These are phyloP conservation scores for Protomyctophum bolini DNA, from an alignment of 2,113 vertebrate species.

Conservation along the genomic window DNA sequence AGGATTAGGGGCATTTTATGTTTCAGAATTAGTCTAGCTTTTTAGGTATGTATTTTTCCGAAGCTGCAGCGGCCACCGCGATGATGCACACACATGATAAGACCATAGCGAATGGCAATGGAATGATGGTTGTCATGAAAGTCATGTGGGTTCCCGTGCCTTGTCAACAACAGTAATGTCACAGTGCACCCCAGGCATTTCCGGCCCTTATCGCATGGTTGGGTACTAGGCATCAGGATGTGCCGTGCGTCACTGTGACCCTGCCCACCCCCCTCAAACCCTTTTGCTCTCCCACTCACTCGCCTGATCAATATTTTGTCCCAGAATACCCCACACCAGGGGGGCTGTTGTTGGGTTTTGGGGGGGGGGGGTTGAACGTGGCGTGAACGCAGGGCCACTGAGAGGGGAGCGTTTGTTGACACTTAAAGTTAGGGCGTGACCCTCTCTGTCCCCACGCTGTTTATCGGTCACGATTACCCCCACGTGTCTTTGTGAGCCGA, in stretches of 20 bases:
- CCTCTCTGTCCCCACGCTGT: not conserved
- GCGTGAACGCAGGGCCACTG: slow-evolving; percentile 18
- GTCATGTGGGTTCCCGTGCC: too few relatives aligned
- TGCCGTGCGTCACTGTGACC: slow-evolving; percentile 54
- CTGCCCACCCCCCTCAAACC: slow-evolving; percentile 13
- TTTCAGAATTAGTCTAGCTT: too few relatives aligned
- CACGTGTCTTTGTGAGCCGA: slow-evolving; percentile 33
- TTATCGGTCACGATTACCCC: slow-evolving; percentile 20
- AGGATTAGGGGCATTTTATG: too few relatives aligned
- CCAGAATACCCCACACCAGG: slow-evolving; percentile 35
- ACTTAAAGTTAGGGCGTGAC: slow-evolving; percentile 22
- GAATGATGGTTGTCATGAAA: too few relatives aligned
- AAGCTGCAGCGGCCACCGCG: too few relatives aligned
- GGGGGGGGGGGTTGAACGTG: not conserved
- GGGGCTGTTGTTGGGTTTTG: too few relatives aligned
- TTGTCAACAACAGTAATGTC: slow-evolving; percentile 16
- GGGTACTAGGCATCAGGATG: slow-evolving; percentile 51
- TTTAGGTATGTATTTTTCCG: too few relatives aligned
- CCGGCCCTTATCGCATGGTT: slow-evolving; percentile 46
- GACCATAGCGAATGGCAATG: too few relatives aligned
- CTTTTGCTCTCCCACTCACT: slow-evolving; percentile 26
- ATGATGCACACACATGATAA: too few relatives aligned
- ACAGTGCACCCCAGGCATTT: slow-evolving; percentile 29
- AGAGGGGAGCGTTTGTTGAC: slow-evolving; percentile 30
- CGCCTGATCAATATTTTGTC: slow-evolving; percentile 43